Evolutionary conservation across 2,888 invertebrate species (phyloP), one percentile per base, ranked within the genome.

Genomic region (Colletes collaris): DNA sequence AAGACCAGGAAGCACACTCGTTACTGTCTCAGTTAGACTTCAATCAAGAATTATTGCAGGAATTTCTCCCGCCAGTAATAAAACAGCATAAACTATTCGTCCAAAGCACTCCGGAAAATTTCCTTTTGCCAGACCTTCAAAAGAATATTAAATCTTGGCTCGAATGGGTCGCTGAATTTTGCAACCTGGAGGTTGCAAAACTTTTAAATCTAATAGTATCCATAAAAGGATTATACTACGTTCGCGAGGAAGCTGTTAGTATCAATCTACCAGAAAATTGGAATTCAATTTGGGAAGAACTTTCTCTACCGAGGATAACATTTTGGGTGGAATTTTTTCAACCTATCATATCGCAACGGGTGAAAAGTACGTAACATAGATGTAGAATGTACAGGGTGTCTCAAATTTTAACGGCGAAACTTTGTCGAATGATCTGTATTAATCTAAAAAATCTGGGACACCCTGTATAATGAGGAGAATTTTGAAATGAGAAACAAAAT

Each of bases 241-340:
- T 97, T 69, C 94, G 97, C 67, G 95, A 96, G 86, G 96, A 96
- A 86, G 95, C 96, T 0, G 94, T 95, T 67, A 94, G 95, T 90
- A 94, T 95, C 46, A 95, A 95, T 87, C 94, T 95, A 2, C 95
- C 95, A 0, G 90, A 93, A 55, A 95, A 95, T 87, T 97, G 97
- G 96, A 93, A 93, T 4, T 90, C 92, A 10, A 94, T 97, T 56
- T 96, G 96, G 90, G 91, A 93, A 13, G 94, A 95, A 4, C 93
- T 96, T 0, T 93, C 94, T 73, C 93, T 97, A n/a, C 93, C 94
- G 3, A 92, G 93, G 52, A 91, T 95, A 27, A 95, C 96, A 83
- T 95, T 97, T 7, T 97, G 97, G 95, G 94, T 95, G 55, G 94
- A 95, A 81, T 96, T 95, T 89, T 97, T 96, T 93, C 96, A 97